Conservation (phyloP, 2,888 invertebrate species). For the Cotesia congregata region DNA sequence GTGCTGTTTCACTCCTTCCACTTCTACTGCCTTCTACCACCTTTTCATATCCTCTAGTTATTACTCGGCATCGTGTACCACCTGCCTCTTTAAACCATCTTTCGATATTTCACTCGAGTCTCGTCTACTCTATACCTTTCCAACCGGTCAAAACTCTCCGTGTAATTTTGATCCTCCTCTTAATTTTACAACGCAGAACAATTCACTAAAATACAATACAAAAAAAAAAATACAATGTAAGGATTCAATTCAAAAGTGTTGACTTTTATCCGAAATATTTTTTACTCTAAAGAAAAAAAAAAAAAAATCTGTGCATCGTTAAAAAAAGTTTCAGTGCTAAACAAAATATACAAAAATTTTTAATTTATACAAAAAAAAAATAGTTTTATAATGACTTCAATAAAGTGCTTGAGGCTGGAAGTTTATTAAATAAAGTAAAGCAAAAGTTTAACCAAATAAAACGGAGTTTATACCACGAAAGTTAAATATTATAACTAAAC, state of each 20-base stretch:
- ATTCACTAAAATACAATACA: not conserved
- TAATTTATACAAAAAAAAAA: not conserved
- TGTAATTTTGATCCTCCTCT: not conserved
- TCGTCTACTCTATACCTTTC: slow-evolving; percentile 13
- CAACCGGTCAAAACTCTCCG: not conserved
- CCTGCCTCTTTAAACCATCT: slow-evolving; percentile 29
- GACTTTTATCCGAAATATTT: too few relatives aligned
- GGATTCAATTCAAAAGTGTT: too few relatives aligned
- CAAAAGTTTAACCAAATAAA: not conserved
- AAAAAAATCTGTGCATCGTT: too few relatives aligned
- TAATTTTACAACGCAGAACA: not conserved
- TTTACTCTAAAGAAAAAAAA: too few relatives aligned
- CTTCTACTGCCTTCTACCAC: not conserved
- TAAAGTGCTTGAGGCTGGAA: not conserved
- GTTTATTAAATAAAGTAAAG: not conserved
- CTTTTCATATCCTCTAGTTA: slow-evolving; percentile 20
- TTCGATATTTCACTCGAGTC: slow-evolving; percentile 22
- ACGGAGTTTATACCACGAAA: not conserved
- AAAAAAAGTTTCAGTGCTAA: too few relatives aligned
- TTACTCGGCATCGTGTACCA: slow-evolving; percentile 36
- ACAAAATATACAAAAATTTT: too few relatives aligned
- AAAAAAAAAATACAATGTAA: too few relatives aligned
- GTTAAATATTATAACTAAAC: slow-evolving; percentile 9
- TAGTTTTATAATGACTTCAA: not conserved
- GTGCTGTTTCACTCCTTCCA: slow-evolving; percentile 18